Evolutionary conservation across 1,140 invertebrate genomes (phyloP), one percentile per base, ranked within the genome.

Genomic region (Euschistus heros): DNA sequence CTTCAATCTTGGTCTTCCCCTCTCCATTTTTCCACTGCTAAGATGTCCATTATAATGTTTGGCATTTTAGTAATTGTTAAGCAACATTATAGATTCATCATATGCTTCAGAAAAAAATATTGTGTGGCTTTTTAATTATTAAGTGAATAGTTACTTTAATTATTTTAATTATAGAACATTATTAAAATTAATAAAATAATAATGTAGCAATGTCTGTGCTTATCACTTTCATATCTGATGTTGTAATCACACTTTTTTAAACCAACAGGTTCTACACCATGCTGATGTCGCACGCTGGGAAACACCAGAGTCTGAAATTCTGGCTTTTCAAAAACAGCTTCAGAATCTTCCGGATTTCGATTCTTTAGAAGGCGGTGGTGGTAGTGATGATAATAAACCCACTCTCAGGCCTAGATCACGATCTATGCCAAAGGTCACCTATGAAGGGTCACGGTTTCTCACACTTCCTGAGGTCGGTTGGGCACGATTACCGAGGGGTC

Each of bases 311-410:
- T 76, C 78, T 61, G 79, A 80, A 63, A 80, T 81, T 30, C 69
- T 77, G 15, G 77, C 78, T 3, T 80, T 81, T 67, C 80, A 81
- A 70, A 73, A 77, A 62, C 77, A 80, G 63, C 72, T 81, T 5
- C 80, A 80, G 69, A 81, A 81, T 68, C 70, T 81, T 62, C 80
- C 80, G 0, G 76, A 78, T 61, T 78, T 78, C 67, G 74, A 75
- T 68, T 74, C 73, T 0, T 73, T 73, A 0, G 73, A 74, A 60
- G 68, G 71, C 42, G 60, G 60, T 33, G 55, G 66, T 4, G 71
- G 70, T n/a, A 67, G 68, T 2, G 70, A 69, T 0, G 72, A 73
- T 7, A 69, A 68, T 10, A 70, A 73, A 4, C 72, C 73, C 2
- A 42, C 66, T 18, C 52, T 73, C 0, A 65, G 80, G 6, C 79